A percentile compares a stretch with the other conserved stretches of the same genome.
phyloP scores from a whole-genome alignment of 2,797 vertebrate species.

The Sebastes oblongus region DNA sequence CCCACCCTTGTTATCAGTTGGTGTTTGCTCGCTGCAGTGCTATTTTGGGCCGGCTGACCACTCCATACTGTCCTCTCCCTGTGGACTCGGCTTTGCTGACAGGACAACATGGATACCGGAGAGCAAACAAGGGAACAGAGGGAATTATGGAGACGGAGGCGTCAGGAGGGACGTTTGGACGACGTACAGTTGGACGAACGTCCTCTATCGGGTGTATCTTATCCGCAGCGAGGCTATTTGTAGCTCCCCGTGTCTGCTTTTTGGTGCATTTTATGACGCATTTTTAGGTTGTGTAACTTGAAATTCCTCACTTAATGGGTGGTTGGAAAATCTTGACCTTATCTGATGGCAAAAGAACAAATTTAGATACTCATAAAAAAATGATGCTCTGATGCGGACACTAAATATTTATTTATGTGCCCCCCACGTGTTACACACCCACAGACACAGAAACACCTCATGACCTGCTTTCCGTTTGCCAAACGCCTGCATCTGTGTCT shows the following conservation, averaged over 20 bases:
- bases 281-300: conserved; percentile 42
- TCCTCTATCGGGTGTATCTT: conserved; percentile 16
- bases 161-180: conserved; percentile 7
- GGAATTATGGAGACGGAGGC: conserved; percentile 32
- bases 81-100: conserved; percentile 68
- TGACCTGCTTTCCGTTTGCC: conserved; percentile 60
- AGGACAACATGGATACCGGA: conserved; percentile 70
- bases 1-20: conserved; percentile 53
- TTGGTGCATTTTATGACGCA: conserved; percentile 34
- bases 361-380: neutral
- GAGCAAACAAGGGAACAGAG: conserved; percentile 37
- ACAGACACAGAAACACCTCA: conserved; percentile 43
- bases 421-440: neutral
- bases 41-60: conserved; percentile 76
- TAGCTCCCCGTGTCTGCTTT: conserved; percentile 20
- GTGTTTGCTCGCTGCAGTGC: conserved; percentile 67
- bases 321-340: conserved; percentile 8
- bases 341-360: conserved; percentile 19
- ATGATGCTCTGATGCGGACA: neutral
- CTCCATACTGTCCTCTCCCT: conserved; percentile 57
- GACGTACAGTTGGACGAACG: conserved; percentile 8
- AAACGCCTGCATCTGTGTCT: conserved; percentile 60
- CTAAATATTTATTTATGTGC: neutral
- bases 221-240: conserved; percentile 42
- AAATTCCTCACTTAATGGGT: conserved; percentile 18